Percentiles rank a stretch among this genome's conserved stretches.
These are phyloP conservation scores for Mythimna impura DNA, from an alignment of 2,888 invertebrate species.

Conservation along the genomic window DNA sequence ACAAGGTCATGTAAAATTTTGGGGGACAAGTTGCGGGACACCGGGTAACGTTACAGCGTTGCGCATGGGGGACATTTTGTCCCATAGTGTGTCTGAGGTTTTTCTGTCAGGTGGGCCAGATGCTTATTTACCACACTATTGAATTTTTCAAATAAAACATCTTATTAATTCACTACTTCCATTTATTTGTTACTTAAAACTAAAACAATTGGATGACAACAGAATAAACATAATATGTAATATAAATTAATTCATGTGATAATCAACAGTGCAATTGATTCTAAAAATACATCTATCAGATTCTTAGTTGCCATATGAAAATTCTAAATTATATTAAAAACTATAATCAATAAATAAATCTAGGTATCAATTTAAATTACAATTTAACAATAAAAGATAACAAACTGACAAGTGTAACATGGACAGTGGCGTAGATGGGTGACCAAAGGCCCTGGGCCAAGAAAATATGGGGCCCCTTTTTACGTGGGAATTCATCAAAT, in stretches of 20 bases:
- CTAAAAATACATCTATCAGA: background rate
- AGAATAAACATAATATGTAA: background rate
- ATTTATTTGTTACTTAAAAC: conserved; percentile 20
- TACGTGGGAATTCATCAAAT: too few relatives aligned
- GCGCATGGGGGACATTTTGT: too few relatives aligned
- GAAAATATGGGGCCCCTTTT: too few relatives aligned
- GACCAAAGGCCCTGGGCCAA: too few relatives aligned
- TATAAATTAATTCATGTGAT: background rate
- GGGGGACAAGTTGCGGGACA: too few relatives aligned
- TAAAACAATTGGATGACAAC: background rate
- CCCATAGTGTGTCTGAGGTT: too few relatives aligned
- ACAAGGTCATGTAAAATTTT: too few relatives aligned
- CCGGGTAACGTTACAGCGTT: too few relatives aligned
- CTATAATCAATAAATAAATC: conserved; percentile 2
- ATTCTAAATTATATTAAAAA: background rate
- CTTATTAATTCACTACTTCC: conserved; percentile 9
- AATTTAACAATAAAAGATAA: background rate
- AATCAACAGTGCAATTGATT: background rate
- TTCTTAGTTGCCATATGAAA: background rate
- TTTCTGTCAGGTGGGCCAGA: too few relatives aligned
- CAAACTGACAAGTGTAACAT: background rate
- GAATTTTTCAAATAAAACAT: conserved; percentile 12
- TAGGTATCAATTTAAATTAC: background rate
- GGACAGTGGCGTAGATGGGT: too few relatives aligned
- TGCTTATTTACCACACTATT: too few relatives aligned